Conservation (phyloP, 2,888 invertebrate genomes). For the Ctenicera cuprea region DNA sequence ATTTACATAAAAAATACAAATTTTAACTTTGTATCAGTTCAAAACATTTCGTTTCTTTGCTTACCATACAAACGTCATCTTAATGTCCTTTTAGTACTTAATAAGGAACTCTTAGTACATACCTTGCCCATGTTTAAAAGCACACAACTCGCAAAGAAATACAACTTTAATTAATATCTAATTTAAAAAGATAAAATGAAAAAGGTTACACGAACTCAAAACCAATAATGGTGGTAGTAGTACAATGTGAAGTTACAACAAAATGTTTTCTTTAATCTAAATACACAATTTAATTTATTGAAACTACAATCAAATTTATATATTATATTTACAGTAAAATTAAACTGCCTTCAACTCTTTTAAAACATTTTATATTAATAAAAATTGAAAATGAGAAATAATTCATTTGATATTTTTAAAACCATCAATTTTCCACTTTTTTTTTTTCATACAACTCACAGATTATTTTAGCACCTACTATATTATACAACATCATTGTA, state of each 20-base stretch:
- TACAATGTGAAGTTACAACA: no score
- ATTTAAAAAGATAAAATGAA: not conserved
- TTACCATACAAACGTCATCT: not conserved
- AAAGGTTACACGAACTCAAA: not conserved
- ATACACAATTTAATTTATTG: constrained; percentile 13
- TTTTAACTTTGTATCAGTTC: constrained; percentile 8
- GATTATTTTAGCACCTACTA: no score
- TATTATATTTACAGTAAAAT: not conserved
- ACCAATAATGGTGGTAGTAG: no score
- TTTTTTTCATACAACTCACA: no score
- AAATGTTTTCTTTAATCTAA: not conserved
- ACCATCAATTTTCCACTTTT: no score
- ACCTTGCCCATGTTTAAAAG: not conserved
- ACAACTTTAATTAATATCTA: no score
- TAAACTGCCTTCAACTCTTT: not conserved
- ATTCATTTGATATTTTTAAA: no score
- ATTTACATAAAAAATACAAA: constrained; percentile 20
- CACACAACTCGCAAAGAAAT: not conserved
- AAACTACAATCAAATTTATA: constrained; percentile 16
- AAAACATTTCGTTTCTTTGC: constrained; percentile 11
- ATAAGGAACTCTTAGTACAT: not conserved
- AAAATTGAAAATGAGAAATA: no score
- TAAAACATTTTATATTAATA: not conserved
- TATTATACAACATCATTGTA: no score
- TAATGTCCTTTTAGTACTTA: not conserved